Percentiles rank a stretch among this genome's conserved stretches.
phyloP scores from a whole-genome alignment of 1,140 invertebrate genomes.

The Drosophila azteca region DNA sequence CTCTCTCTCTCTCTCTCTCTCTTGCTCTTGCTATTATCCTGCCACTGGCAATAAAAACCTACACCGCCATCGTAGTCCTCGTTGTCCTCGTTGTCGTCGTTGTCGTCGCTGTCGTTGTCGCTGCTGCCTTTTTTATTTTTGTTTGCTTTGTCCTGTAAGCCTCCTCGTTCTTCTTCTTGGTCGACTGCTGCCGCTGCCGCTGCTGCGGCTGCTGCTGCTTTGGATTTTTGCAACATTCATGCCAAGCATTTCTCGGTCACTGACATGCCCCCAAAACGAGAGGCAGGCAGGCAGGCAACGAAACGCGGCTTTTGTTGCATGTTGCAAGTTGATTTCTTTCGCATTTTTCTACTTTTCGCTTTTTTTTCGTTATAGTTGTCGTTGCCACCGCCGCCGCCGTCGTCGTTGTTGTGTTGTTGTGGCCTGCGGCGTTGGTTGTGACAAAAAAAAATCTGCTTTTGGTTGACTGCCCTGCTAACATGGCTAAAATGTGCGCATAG shows the following conservation, averaged over 20 bases:
- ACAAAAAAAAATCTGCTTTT: conserved; percentile 76
- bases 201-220: conserved; percentile 7
- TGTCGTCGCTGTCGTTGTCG: conserved; percentile 6
- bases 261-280: conserved; percentile 61
- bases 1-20: no score
- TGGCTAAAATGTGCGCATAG: conserved; percentile 47
- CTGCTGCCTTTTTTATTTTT: conserved; percentile 5
- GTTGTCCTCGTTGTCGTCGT: conserved; percentile 17
- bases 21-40: conserved; percentile 53
- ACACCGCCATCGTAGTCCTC: conserved; percentile 26
- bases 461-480: conserved; percentile 66
- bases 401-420: conserved; percentile 41
- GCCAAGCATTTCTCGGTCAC: conserved; percentile 76
- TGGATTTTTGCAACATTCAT: conserved; percentile 61
- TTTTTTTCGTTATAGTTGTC: not conserved
- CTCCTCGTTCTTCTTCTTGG: no score
- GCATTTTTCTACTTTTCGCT: conserved; percentile 23
- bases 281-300: conserved; percentile 17
- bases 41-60: conserved; percentile 71
- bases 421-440: conserved; percentile 63
- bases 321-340: conserved; percentile 74
- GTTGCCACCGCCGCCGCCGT: no score
- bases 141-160: conserved; percentile 16
- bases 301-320: conserved; percentile 64
- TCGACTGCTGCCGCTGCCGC: no score